phyloP scores from a whole-genome alignment of 2,113 vertebrate genomes.

The Triplophysa rosa region DNA sequence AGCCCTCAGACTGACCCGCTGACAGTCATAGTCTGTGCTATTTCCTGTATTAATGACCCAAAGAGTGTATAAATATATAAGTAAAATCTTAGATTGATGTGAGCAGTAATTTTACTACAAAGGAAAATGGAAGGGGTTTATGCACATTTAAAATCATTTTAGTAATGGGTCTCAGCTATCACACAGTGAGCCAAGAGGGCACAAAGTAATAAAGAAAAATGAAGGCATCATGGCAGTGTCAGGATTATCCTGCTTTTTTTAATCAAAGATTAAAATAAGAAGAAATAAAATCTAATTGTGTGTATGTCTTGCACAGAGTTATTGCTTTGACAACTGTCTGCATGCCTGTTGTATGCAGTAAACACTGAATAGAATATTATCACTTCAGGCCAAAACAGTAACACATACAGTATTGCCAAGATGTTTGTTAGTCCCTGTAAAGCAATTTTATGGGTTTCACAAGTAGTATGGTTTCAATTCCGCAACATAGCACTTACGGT shows the following conservation, averaged over 20 bases:
- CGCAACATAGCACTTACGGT: not conserved
- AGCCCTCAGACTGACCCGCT: not conserved
- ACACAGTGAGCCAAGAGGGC: not conserved
- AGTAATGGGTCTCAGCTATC: not conserved
- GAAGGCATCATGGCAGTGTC: not conserved
- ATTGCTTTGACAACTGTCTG: no score
- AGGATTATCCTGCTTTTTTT: not conserved
- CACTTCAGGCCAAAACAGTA: not conserved
- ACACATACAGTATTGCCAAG: not conserved
- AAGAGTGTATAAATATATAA: not conserved
- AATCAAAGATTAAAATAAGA: no score
- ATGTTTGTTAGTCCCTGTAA: not conserved
- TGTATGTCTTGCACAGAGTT: no score
- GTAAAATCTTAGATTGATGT: not conserved
- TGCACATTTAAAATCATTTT: not conserved
- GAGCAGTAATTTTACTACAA: not conserved
- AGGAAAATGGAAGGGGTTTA: not conserved
- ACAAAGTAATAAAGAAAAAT: slow-evolving; percentile 7
- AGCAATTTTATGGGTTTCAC: not conserved
- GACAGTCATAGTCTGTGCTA: no score
- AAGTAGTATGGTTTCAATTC: not conserved
- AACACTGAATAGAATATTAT: not conserved
- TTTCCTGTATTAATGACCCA: not conserved
- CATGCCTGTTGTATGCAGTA: not conserved
- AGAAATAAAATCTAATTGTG: no score